Evolutionary conservation across 2,888 invertebrate species (phyloP).

Genomic region (Xylota sylvarum): DNA sequence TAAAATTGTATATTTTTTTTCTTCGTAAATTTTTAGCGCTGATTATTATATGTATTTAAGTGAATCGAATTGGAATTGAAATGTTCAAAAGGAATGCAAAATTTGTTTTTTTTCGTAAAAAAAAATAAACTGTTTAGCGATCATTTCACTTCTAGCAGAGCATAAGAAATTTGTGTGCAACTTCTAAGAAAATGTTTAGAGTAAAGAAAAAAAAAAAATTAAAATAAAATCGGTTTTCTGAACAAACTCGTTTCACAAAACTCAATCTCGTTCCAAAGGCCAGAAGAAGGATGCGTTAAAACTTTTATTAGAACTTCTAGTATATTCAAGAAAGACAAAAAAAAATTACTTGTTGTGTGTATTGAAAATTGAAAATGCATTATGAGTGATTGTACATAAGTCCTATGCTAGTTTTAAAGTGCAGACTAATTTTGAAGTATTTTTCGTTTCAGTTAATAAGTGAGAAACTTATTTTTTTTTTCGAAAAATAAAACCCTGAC

Average conservation of each 20-base stretch:
- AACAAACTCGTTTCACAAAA: constrained; percentile 60
- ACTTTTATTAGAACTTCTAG: constrained; percentile 41
- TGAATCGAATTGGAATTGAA: constrained; percentile 66
- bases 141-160: constrained; percentile 76
- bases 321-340: constrained; percentile 24
- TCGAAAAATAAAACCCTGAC: no score
- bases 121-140: constrained; percentile 65
- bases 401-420: constrained; percentile 55
- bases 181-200: constrained; percentile 65
- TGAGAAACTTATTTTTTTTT: no score
- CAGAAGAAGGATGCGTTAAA: constrained; percentile 66
- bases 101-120: constrained; percentile 35
- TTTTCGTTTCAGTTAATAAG: no score
- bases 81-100: constrained; percentile 59
- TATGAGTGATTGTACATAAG: constrained; percentile 47
- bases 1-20: constrained; percentile 3
- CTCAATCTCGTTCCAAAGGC: constrained; percentile 67
- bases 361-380: constrained; percentile 31
- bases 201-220: constrained; percentile 11
- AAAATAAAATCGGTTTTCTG: constrained; percentile 40
- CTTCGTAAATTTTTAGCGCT: constrained; percentile 45
- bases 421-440: constrained; percentile 42
- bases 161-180: constrained; percentile 73
- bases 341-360: constrained; percentile 29
- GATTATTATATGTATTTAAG: constrained; percentile 61